Conservation (phyloP, 2,888 invertebrate genomes). For the Cerceris rybyensis region DNA sequence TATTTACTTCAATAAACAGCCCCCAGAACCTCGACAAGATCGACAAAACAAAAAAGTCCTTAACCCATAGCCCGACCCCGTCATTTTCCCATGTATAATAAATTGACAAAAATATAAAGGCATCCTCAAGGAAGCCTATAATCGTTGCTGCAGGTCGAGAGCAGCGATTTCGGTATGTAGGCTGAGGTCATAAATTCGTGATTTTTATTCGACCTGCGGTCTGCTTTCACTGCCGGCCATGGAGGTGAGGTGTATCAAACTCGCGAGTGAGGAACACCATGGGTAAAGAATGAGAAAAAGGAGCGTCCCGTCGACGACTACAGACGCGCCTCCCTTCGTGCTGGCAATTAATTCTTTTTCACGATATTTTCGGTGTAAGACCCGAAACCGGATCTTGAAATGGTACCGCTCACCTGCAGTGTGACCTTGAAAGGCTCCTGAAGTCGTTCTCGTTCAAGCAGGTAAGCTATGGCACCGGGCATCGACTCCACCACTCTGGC, state of each 20-base stretch:
- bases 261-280: constrained; percentile 1
- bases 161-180: constrained; percentile 44
- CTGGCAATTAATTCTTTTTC: constrained; percentile 36
- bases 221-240: constrained; percentile 61
- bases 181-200: constrained; percentile 55
- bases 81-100: constrained; percentile 3
- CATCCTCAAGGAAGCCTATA: constrained; percentile 36
- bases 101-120: constrained; percentile 6
- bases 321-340: neutral
- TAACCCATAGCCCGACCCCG: constrained; percentile 10
- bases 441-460: constrained; percentile 92
- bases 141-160: constrained; percentile 28
- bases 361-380: constrained; percentile 55
- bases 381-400: constrained; percentile 66
- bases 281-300: constrained; percentile 1
- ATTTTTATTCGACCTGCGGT: constrained; percentile 55
- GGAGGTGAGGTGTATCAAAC: constrained; percentile 7
- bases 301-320: constrained; percentile 2
- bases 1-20: neutral
- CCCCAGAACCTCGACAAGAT: neutral
- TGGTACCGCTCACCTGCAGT: constrained; percentile 85
- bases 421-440: constrained; percentile 96
- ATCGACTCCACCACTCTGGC: constrained; percentile 94
- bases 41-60: neutral
- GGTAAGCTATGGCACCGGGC: constrained; percentile 91